Evolutionary conservation across 2,888 invertebrate species (phyloP).

Genomic region (Stegophylla sp.): DNA sequence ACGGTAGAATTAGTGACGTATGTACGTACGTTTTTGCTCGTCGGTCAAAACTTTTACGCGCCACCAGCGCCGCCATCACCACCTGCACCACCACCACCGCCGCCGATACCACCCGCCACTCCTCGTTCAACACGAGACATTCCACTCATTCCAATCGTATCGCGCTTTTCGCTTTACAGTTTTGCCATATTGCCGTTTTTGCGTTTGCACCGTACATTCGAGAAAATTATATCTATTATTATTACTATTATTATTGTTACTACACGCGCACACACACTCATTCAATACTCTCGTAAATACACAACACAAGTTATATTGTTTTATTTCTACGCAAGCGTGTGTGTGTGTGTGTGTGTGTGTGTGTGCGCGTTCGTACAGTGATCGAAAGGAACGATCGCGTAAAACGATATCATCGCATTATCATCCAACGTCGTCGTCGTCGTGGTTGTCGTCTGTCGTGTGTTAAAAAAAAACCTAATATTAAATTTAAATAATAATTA

Average conservation of each 20-base stretch:
- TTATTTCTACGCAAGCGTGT: neutral
- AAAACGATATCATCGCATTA: slow-evolving; percentile 23
- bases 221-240: neutral
- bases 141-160: slow-evolving; percentile 29
- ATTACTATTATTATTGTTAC: neutral
- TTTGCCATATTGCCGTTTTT: slow-evolving; percentile 44
- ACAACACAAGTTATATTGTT: neutral
- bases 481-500: too few relatives aligned
- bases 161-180: neutral
- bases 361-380: neutral
- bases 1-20: neutral
- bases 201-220: neutral
- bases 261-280: too few relatives aligned
- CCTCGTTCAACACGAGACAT: slow-evolving; percentile 3
- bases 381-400: slow-evolving; percentile 22
- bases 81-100: neutral
- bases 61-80: neutral
- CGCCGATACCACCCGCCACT: neutral
- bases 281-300: too few relatives aligned
- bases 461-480: too few relatives aligned
- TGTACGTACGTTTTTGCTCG: neutral
- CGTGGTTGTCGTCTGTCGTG: neutral
- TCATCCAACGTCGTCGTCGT: neutral
- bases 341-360: neutral
- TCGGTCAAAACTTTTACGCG: too few relatives aligned